Base-by-base conservation (phyloP, 2,113 vertebrate species). In the Perccottus glenii region DNA sequence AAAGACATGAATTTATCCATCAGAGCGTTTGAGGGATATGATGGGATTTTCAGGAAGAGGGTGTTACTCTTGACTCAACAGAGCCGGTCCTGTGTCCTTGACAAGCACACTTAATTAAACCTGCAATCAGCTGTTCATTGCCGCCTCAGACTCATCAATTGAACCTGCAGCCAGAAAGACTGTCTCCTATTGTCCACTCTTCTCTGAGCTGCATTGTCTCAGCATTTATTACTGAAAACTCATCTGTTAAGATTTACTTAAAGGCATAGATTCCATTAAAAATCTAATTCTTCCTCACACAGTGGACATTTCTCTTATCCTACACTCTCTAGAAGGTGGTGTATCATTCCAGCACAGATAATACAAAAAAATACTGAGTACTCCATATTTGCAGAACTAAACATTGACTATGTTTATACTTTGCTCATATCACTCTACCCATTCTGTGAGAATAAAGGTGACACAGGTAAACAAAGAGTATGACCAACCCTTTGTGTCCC, bases 51-150 rank as follows among this genome's bases (percentile, higher is more conserved):
- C 47, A 64, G 74, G 57, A 80, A 70, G 70, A 58, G 58, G 47
- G 58, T 19, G 3, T 47, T 62, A 42, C 61, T 10, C 42, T 71
- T 0, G 10, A 61, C 67, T 81, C 60, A 67, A 60, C 67, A 60
- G 65, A 32, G 57, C 50, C 35, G 14, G 36, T 16, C 50, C 74
- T 35, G 60, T 70, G 82, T 75, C 85, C 82, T 83, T 86, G 73
- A 82, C 80, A 62, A 70, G 63, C 72, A 36, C 57, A 73, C 49
- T 84, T 86, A 76, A 85, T 85, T 83, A 81, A 84, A 84, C 51
- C 59, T 11, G 27, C 66, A 75, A 87, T 88, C 74, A 85, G 75
- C 73, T 77, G 86, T 58, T 76, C 73, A 75, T 67, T 64, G 67
- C 75, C 67, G 73, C 71, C 60, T 48, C 67, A 64, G 55, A 60